Evolutionary conservation across 2,113 vertebrate genomes (phyloP).

Genomic region (Nibea albiflora): DNA sequence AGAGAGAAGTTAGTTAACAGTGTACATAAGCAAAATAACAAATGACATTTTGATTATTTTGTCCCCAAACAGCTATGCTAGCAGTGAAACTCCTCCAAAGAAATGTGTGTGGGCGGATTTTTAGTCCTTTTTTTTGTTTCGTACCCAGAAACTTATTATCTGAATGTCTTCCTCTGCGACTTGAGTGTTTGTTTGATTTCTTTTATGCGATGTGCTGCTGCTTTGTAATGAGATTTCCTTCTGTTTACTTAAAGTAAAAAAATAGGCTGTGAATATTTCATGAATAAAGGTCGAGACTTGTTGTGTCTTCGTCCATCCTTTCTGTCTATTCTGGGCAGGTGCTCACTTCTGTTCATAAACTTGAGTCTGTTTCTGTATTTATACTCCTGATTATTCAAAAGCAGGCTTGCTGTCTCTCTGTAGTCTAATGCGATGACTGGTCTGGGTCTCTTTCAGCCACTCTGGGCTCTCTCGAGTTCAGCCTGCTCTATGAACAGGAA

Average conservation of each 20-base stretch:
- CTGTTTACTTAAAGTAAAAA: constrained; percentile 32
- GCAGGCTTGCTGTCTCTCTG: constrained; percentile 19
- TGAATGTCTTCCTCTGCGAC: constrained; percentile 39
- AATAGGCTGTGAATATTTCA: constrained; percentile 28
- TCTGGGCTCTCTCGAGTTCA: constrained; percentile 94
- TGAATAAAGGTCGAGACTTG: background rate
- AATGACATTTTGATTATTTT: constrained; percentile 49
- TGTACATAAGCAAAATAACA: constrained; percentile 26
- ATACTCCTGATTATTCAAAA: constrained; percentile 31
- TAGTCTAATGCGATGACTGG: constrained; percentile 38
- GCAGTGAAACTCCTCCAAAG: constrained; percentile 43
- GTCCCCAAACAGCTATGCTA: constrained; percentile 27
- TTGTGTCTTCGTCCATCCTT: background rate
- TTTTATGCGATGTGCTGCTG: constrained; percentile 21
- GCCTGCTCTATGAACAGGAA: constrained; percentile 92
- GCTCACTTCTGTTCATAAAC: constrained; percentile 16
- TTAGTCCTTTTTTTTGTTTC: no score
- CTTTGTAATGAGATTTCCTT: constrained; percentile 30
- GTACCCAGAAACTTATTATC: constrained; percentile 26
- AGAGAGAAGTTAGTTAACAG: constrained; percentile 8
- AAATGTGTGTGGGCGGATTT: constrained; percentile 58
- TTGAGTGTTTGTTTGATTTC: constrained; percentile 39
- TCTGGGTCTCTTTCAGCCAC: constrained; percentile 86
- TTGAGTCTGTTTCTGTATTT: constrained; percentile 17
- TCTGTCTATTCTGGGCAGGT: background rate